Evolutionary conservation across 2,113 vertebrate species (phyloP).

Genomic region (Mus musculus): DNA sequence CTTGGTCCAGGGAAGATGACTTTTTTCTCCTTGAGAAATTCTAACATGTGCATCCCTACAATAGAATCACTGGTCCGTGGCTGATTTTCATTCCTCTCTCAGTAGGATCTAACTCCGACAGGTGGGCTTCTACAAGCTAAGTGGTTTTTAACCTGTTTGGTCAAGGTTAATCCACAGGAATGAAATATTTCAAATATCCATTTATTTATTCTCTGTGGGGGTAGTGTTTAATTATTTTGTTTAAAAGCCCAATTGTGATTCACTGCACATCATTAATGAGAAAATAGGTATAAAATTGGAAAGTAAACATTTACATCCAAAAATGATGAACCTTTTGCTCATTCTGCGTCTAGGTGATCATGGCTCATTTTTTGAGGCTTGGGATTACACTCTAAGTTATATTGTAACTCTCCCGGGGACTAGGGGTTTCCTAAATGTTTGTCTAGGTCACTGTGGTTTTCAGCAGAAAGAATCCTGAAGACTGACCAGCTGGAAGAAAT

Average conservation of each 20-base stretch:
- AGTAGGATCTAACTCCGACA: slow-evolving; percentile 19
- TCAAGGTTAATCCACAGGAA: slow-evolving; percentile 24
- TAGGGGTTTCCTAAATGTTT: neutral
- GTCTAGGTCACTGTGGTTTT: slow-evolving; percentile 41
- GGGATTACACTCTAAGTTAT: slow-evolving; percentile 14
- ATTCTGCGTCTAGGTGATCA: slow-evolving; percentile 30
- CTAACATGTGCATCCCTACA: slow-evolving; percentile 37
- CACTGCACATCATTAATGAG: slow-evolving; percentile 1
- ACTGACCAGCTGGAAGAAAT: slow-evolving; percentile 23
- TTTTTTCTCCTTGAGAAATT: slow-evolving; percentile 52
- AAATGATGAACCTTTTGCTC: slow-evolving; percentile 27
- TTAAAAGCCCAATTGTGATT: slow-evolving; percentile 4
- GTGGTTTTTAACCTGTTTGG: slow-evolving; percentile 24
- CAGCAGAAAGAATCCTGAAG: slow-evolving; percentile 13
- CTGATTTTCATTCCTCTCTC: slow-evolving; percentile 9
- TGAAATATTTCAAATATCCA: slow-evolving; percentile 43
- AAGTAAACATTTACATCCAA: slow-evolving; percentile 16
- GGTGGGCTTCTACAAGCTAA: slow-evolving; percentile 1
- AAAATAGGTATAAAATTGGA: slow-evolving; percentile 22
- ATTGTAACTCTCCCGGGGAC: neutral
- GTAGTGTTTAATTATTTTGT: slow-evolving; percentile 45
- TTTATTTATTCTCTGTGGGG: slow-evolving; percentile 36
- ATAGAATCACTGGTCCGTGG: neutral
- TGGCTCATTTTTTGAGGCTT: slow-evolving; percentile 39
- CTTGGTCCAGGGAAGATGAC: neutral